These are phyloP conservation scores for Drosophila borborema DNA, from an alignment of 2,888 invertebrate species.

Conservation along the genomic window DNA sequence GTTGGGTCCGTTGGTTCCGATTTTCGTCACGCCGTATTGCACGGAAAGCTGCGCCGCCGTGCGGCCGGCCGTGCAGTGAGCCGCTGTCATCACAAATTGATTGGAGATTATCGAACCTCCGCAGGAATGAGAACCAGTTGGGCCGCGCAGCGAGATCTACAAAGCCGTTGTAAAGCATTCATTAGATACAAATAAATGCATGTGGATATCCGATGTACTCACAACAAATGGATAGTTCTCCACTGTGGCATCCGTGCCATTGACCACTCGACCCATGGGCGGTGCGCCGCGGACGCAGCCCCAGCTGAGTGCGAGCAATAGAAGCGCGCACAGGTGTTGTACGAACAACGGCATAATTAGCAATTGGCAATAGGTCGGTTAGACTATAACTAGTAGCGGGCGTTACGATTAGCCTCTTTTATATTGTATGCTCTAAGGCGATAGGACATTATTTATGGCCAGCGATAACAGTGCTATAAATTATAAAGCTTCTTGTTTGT, in stretches of 20 bases:
- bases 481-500: neutral
- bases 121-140: constrained; percentile 74
- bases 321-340: constrained; percentile 18
- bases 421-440: constrained; percentile 21
- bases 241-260: constrained; percentile 76
- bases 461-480: constrained; percentile 46
- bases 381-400: neutral
- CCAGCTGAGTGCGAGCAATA: constrained; percentile 36
- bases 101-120: constrained; percentile 74
- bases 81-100: constrained; percentile 77
- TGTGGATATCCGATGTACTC: neutral
- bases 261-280: constrained; percentile 76
- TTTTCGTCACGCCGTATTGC: constrained; percentile 73
- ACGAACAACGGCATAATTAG: constrained; percentile 27
- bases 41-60: constrained; percentile 47
- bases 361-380: neutral
- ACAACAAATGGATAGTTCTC: constrained; percentile 81
- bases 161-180: too few relatives aligned
- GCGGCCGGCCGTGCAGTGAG: constrained; percentile 73
- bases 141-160: constrained; percentile 71
- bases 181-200: neutral
- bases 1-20: constrained; percentile 64
- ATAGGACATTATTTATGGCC: constrained; percentile 52
- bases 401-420: constrained; percentile 15
- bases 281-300: constrained; percentile 52